These are phyloP conservation scores for Trematomus loennbergii DNA, from an alignment of 2,113 vertebrate genomes.

Conservation along the genomic window DNA sequence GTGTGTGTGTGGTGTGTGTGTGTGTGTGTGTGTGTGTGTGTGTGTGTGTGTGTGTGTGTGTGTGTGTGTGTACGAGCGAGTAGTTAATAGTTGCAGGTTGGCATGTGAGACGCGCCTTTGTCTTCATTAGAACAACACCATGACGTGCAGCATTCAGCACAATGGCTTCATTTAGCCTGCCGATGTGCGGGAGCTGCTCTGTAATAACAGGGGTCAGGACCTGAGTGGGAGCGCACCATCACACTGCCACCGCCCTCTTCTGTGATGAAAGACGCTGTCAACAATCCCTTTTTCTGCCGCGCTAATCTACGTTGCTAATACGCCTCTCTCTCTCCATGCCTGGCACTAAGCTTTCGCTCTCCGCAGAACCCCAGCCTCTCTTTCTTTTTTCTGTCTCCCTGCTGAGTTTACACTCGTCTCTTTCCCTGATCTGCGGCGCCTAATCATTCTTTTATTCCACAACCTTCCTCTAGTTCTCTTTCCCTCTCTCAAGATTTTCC, in stretches of 20 bases:
- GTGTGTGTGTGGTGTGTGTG: too few relatives aligned
- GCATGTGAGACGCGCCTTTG: slow-evolving; percentile 76
- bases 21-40: too few relatives aligned
- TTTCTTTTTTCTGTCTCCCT: slow-evolving; percentile 20
- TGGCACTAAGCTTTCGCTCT: slow-evolving; percentile 24
- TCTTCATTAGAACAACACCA: slow-evolving; percentile 87
- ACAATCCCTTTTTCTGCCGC: slow-evolving; percentile 75
- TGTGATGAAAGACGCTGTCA: slow-evolving; percentile 88
- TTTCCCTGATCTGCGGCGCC: slow-evolving; percentile 34
- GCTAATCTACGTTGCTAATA: slow-evolving; percentile 65
- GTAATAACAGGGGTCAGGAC: slow-evolving; percentile 89
- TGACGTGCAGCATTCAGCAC: slow-evolving; percentile 70
- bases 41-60: not conserved
- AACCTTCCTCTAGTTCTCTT: slow-evolving; percentile 26
- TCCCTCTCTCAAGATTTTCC: slow-evolving; percentile 11
- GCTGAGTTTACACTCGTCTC: slow-evolving; percentile 13
- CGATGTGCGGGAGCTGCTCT: slow-evolving; percentile 88
- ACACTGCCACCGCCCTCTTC: slow-evolving; percentile 71
- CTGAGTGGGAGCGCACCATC: slow-evolving; percentile 86
- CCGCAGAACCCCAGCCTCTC: slow-evolving; percentile 16
- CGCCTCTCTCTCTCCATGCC: slow-evolving; percentile 27
- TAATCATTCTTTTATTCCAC: slow-evolving; percentile 42
- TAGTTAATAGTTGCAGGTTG: slow-evolving; percentile 83
- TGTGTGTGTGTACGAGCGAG: slow-evolving; percentile 43
- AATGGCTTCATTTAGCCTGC: slow-evolving; percentile 87